Conservation (phyloP, 2,797 vertebrate genomes). For the Artibeus lituratus region DNA sequence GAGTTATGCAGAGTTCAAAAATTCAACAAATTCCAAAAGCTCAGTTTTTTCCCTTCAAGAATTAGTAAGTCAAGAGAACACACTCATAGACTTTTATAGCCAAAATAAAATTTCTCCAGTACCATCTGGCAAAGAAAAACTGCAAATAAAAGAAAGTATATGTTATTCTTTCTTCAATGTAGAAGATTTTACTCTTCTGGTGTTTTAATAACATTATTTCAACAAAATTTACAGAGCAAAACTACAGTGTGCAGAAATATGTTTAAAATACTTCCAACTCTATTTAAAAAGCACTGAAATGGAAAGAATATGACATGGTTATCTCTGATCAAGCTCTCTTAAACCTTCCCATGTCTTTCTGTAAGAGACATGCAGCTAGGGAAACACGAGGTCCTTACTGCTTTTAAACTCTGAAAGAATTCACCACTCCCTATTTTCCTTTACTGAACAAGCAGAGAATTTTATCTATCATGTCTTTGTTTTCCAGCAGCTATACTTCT, state of each 20-base stretch:
- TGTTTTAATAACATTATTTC: background rate
- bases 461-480: background rate
- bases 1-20: background rate
- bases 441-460: background rate
- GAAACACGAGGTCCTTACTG: background rate
- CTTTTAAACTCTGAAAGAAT: background rate
- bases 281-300: background rate
- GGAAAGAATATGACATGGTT: background rate
- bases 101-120: background rate
- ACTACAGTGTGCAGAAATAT: background rate
- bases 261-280: background rate
- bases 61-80: background rate
- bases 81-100: background rate
- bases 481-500: background rate
- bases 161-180: background rate
- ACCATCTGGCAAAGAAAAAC: background rate
- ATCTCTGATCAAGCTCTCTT: background rate
- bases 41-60: background rate
- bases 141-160: background rate
- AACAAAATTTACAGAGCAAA: background rate
- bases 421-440: accelerated
- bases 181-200: background rate
- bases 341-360: background rate
- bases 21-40: background rate
- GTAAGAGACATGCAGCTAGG: background rate